These are phyloP conservation scores for Chroicocephalus ridibundus DNA, from an alignment of 2,113 vertebrate genomes.

Conservation along the genomic window DNA sequence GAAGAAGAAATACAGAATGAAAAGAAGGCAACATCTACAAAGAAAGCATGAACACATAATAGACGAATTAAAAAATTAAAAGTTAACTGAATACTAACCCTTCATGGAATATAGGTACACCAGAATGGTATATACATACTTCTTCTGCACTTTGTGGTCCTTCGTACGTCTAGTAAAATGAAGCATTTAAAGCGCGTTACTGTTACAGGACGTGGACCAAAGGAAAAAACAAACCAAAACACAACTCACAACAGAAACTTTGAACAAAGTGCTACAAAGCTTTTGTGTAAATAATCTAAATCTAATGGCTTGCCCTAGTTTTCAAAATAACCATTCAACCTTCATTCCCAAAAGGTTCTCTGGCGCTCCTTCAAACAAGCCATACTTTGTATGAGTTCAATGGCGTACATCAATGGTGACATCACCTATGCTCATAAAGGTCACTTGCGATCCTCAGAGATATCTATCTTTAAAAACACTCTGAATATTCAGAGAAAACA, in stretches of 20 bases:
- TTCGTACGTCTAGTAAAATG: conserved; percentile 77
- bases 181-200: background rate
- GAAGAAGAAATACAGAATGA: background rate
- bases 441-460: background rate
- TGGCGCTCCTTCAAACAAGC: background rate
- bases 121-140: conserved; percentile 86
- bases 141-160: conserved; percentile 84
- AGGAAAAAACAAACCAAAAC: background rate
- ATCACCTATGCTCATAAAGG: background rate
- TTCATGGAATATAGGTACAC: conserved; percentile 95
- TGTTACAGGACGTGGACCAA: background rate
- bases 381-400: background rate
- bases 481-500: background rate
- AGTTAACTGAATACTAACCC: conserved; percentile 77
- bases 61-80: background rate
- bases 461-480: background rate
- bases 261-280: background rate
- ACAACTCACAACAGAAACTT: background rate
- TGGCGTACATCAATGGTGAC: background rate
- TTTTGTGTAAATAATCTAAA: background rate
- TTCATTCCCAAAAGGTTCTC: background rate
- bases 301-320: background rate
- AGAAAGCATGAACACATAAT: background rate
- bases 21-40: background rate
- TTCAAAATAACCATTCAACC: background rate